A percentile compares a stretch with the other conserved stretches of the same genome.
These are phyloP conservation scores for Paracentrotus lividus DNA, from an alignment of 53 echinoderm and acorn worm species.

Conservation along the genomic window DNA sequence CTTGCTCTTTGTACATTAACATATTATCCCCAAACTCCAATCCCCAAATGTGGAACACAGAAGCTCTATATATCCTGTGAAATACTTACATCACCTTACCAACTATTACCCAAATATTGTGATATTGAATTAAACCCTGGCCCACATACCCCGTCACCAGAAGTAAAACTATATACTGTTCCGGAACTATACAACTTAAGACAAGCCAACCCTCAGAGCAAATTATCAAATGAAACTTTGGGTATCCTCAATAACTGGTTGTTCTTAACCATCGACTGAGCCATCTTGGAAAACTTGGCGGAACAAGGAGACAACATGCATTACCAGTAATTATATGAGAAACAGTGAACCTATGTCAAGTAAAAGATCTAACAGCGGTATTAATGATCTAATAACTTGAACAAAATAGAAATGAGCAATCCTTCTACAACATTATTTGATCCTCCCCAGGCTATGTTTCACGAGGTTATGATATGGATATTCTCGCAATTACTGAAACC, in stretches of 20 bases:
- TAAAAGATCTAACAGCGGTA: neutral
- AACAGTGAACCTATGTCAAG: neutral
- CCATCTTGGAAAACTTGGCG: neutral
- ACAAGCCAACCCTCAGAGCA: neutral
- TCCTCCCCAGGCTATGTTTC: too few species aligned
- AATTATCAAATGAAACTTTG: slow-evolving; percentile 8
- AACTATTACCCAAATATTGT: neutral
- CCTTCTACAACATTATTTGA: too few species aligned
- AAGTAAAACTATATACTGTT: neutral
- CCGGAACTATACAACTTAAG: neutral
- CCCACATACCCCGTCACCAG: neutral
- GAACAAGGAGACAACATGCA: slow-evolving; percentile 7
- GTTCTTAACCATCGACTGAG: neutral
- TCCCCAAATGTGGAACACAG: neutral
- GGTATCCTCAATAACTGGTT: neutral
- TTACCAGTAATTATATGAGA: neutral
- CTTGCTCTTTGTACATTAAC: neutral
- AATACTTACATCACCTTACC: slow-evolving; percentile 18
- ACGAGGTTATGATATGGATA: too few species aligned
- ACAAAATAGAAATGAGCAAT: too few species aligned
- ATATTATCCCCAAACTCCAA: neutral
- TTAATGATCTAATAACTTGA: too few species aligned
- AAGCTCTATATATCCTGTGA: neutral
- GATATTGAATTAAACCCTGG: slow-evolving; percentile 1
- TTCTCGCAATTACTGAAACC: too few species aligned